A percentile compares a stretch with the other conserved stretches of the same genome.
phyloP scores from a whole-genome alignment of 1,140 invertebrate genomes.

The Neodiprion pinetum region DNA sequence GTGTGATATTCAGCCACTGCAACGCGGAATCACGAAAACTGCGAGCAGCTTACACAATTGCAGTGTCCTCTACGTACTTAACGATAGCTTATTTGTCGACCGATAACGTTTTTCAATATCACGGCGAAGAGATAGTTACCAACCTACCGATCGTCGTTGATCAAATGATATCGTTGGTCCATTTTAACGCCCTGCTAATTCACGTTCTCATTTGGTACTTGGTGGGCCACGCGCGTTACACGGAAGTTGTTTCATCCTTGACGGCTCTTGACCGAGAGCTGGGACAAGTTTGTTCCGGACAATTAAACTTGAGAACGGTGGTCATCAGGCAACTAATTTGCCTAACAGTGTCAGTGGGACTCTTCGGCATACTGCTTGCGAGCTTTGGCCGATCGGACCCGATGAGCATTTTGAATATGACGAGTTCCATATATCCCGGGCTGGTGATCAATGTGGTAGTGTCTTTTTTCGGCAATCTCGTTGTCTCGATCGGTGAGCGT shows the following conservation, averaged over 20 bases:
- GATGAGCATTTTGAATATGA: neutral
- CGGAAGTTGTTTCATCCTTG: neutral
- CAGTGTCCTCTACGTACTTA: neutral
- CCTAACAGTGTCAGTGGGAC: neutral
- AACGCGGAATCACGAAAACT: neutral
- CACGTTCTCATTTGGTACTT: neutral
- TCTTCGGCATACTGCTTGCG: neutral
- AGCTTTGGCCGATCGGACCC: neutral
- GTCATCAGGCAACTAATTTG: neutral
- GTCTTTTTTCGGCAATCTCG: neutral
- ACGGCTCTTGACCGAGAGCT: neutral
- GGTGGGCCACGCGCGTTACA: neutral
- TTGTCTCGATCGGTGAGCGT: neutral
- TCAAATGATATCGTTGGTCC: neutral
- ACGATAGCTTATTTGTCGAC: neutral
- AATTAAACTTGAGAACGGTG: neutral
- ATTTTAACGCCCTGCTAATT: neutral
- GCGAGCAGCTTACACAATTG: neutral
- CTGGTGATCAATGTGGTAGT: neutral
- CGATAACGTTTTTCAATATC: neutral
- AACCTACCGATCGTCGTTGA: neutral
- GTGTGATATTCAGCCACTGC: neutral
- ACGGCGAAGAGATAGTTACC: neutral
- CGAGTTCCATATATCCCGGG: neutral
- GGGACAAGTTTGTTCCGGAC: neutral